phyloP scores from a whole-genome alignment of 2,888 invertebrate genomes.

The Lithodes maja region DNA sequence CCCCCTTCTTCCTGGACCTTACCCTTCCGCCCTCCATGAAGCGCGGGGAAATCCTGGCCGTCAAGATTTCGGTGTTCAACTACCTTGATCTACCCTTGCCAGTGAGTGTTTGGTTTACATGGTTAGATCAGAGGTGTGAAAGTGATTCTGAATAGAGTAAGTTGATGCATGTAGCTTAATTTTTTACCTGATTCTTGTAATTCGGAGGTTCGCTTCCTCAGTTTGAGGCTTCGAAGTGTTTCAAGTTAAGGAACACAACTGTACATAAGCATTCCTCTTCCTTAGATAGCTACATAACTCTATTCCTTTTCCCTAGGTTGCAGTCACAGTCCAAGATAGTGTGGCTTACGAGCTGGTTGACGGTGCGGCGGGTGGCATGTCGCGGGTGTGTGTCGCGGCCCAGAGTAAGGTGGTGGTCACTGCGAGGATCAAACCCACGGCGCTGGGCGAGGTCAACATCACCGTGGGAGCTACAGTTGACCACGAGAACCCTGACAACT shows the following conservation, averaged over 20 bases:
- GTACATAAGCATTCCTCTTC: no score
- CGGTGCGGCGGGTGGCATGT: background rate
- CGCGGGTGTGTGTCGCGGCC: slow-evolving; percentile 1
- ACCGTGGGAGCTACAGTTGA: slow-evolving; percentile 53
- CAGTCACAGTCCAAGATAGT: no score
- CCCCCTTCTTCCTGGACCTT: slow-evolving; percentile 76
- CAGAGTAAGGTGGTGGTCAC: slow-evolving; percentile 31
- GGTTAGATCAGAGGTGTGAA: no score
- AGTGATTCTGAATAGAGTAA: no score
- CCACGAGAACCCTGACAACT: slow-evolving; percentile 75
- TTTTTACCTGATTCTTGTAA: no score
- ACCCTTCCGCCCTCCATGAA: slow-evolving; percentile 67
- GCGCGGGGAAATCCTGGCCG: slow-evolving; percentile 66
- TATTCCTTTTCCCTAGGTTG: no score
- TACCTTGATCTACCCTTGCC: slow-evolving; percentile 62
- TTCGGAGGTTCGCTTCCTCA: no score
- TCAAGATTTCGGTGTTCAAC: slow-evolving; percentile 69
- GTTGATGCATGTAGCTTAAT: no score
- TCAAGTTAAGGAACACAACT: no score
- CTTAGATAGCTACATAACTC: background rate
- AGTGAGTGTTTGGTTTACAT: slow-evolving; percentile 13
- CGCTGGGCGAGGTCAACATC: slow-evolving; percentile 47
- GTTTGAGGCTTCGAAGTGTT: no score
- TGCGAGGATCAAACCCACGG: slow-evolving; percentile 39
- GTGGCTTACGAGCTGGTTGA: background rate